Conservation (phyloP, 2,797 vertebrate genomes). For the Glossophaga mutica region DNA sequence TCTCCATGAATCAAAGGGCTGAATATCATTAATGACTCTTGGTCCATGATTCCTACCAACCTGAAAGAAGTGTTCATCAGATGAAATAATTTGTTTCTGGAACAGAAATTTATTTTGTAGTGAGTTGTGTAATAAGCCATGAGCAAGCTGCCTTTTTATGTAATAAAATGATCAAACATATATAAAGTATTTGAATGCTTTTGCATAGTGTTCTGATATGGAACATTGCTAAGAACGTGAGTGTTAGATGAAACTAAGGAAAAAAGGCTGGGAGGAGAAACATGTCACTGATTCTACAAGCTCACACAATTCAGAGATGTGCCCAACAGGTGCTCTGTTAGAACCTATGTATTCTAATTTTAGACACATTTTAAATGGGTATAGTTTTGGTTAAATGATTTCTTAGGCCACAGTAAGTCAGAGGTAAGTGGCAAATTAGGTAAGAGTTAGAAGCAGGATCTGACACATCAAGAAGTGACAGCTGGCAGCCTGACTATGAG, state of each 20-base stretch:
- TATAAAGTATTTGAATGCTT: not conserved
- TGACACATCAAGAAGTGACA: slow-evolving; percentile 33
- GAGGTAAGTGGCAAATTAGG: slow-evolving; percentile 31
- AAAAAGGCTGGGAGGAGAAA: not conserved
- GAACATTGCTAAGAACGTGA: not conserved
- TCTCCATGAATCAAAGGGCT: not conserved
- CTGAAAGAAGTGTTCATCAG: not conserved
- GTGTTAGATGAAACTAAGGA: not conserved
- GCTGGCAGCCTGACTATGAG: not conserved
- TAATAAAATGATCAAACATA: not conserved
- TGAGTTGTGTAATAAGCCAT: not conserved
- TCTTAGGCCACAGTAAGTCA: slow-evolving; percentile 25
- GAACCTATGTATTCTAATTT: slow-evolving; percentile 31
- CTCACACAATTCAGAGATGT: not conserved
- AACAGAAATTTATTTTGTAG: not conserved
- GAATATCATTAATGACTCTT: not conserved
- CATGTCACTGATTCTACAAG: not conserved
- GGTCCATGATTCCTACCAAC: not conserved
- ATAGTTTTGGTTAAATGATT: slow-evolving; percentile 34
- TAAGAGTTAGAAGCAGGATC: not conserved
- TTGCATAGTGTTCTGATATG: not conserved
- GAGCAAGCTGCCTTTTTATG: slow-evolving; percentile 1
- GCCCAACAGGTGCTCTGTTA: not conserved
- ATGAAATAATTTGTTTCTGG: not conserved
- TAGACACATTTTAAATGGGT: slow-evolving; percentile 7